These are phyloP conservation scores for Cynaeus angustus DNA, from an alignment of 2,888 invertebrate genomes.

Conservation along the genomic window DNA sequence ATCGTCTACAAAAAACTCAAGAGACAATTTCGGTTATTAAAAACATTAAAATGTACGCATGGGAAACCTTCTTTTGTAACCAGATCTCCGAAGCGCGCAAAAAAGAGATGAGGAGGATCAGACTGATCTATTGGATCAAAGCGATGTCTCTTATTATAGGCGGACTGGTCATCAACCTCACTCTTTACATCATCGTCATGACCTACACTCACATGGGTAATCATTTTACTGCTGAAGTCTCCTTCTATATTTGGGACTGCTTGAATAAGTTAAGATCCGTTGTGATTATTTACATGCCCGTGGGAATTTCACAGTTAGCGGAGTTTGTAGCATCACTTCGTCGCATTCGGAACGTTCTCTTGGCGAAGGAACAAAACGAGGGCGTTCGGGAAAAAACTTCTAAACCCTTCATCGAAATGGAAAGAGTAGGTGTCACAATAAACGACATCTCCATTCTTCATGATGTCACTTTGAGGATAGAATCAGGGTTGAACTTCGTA, in stretches of 20 bases:
- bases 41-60: conserved; percentile 62
- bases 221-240: conserved; percentile 56
- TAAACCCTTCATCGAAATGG: too few relatives aligned
- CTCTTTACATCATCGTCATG: conserved; percentile 60
- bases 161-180: conserved; percentile 61
- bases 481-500: conserved; percentile 73
- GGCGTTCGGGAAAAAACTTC: conserved; percentile 26
- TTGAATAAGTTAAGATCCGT: conserved; percentile 55
- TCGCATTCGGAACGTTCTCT: conserved; percentile 57
- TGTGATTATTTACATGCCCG: conserved; percentile 55
- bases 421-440: too few relatives aligned
- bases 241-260: conserved; percentile 58
- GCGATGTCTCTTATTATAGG: conserved; percentile 56
- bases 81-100: conserved; percentile 68
- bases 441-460: conserved; percentile 67
- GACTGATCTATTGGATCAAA: conserved; percentile 67
- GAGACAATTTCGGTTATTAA: conserved; percentile 59
- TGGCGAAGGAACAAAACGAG: conserved; percentile 53
- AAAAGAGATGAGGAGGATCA: conserved; percentile 78
- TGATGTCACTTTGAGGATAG: conserved; percentile 74
- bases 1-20: conserved; percentile 58
- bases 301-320: conserved; percentile 56
- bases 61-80: conserved; percentile 59
- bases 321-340: conserved; percentile 57
- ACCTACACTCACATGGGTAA: conserved; percentile 56